Base-by-base conservation (phyloP, 2,888 invertebrate genomes). In the Neoaliturus tenellus region DNA sequence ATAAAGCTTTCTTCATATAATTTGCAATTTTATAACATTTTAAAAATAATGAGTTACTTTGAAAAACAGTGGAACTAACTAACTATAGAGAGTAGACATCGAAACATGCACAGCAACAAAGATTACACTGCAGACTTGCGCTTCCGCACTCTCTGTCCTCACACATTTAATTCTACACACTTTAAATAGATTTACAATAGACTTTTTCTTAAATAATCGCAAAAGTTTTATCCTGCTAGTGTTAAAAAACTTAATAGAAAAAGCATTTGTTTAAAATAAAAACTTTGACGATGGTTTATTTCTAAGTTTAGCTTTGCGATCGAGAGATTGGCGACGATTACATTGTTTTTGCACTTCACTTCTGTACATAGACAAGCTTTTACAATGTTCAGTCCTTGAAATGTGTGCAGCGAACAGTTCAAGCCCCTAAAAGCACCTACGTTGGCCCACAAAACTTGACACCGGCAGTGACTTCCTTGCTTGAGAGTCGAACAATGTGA, bases 1-100 rank as follows among this genome's bases (percentile, higher is more conserved):
- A 84, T 84, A 84, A 84, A 84, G 84, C 84, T 84, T 82, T 84
- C 81, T 84, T 80, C 69, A 78, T 84, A 84, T 82, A 82, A 81
- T 84, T 84, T 84, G 84, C 84, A 84, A 82, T 82, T 82, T 84
- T 82, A 80, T 80, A 83, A 83, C 83, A 69, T 80, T 83, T 80
- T 83, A 83, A 80, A 83, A 83, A 83, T 83, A 58, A 83, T 80
- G 67, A 55, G 80, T 83, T 80, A 81, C 39, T 81, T 82, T 71
- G 82, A 82, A 82, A 82, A 82, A 82, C 82, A 82, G 71, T 55
- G 73, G 71, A 51, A 82, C 73, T 83, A 83, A 83, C 69, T 83
- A 83, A 48, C 67, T 67, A 55, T 33, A 55, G 55, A 48, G 83
- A 80, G 48, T 83, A 83, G 83, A 83, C 83, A 83, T 83, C 48